Evolutionary conservation across 2,113 vertebrate species (phyloP), one percentile per base, ranked within the genome.

Genomic region (Amblyopsis rosae): DNA sequence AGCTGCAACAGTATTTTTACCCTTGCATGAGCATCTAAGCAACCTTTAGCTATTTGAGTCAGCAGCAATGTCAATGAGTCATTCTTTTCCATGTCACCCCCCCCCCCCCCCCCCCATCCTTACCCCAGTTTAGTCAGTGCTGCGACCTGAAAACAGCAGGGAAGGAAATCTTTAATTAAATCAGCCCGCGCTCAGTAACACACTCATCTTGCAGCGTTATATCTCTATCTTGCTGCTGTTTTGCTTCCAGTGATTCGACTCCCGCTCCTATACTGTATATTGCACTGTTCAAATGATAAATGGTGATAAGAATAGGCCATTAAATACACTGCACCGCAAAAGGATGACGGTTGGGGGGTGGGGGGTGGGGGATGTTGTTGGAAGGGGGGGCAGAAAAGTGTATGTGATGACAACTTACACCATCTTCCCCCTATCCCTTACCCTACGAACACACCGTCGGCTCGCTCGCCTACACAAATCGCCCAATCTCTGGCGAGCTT

Each of bases 211-310:
- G 35, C 70, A 56, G 32, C 33, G 57, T 47, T 77, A 82, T 54
- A 7, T 87, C 72, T 89, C 79, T 81, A 59, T 89, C 82, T 71
- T 32, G 55, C 73, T 76, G 85, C 79, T 81, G 84, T 89, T 87
- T 90, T 84, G 65, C 75, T 76, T 82, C 75, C 55, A 68, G 77
- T 71, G 77, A 86, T 83, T 69, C 76, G 72, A 76, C 78, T 65
- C 62, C 76, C 75, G 12, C 35, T 15, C 13, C 15, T n/a, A 47
- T 86, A 66, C 80, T 76, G 73, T 86, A 82, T 89, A 89, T 84
- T 89, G 77, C 83, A 70, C 79, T 75, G 84, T 78, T 89, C 66
- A 82, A 86, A 91, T 90, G 87, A 91, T 88, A 76, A 91, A 91
- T 87, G 81, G 81, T 82, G 81, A 90, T 90, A 86, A 88, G 81